Evolutionary conservation across 2,797 vertebrate species (phyloP).

Genomic region (Takifugu rubripes): DNA sequence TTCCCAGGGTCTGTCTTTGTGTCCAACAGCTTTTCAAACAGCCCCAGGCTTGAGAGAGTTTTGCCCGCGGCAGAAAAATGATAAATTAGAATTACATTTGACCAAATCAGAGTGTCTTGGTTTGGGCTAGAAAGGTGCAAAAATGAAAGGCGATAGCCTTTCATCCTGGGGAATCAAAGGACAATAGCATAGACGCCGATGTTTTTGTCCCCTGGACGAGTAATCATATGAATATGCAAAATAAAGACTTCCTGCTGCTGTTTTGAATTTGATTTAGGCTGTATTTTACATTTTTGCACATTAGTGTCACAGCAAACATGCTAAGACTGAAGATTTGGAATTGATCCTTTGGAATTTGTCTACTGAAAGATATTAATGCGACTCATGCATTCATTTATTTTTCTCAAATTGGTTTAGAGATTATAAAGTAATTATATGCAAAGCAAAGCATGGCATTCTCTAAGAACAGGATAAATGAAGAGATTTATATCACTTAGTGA

Average conservation of each 20-base stretch:
- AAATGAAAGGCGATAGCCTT: conserved; percentile 65
- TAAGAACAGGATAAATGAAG: neutral
- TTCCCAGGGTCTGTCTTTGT: conserved; percentile 83
- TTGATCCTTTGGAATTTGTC: conserved; percentile 20
- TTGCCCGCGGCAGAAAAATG: conserved; percentile 77
- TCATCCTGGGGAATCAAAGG: conserved; percentile 70
- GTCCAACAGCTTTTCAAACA: conserved; percentile 80
- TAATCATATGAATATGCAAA: conserved; percentile 71
- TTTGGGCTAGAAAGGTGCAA: conserved; percentile 66
- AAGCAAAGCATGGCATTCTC: neutral
- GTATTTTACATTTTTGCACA: conserved; percentile 49
- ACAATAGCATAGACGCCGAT: conserved; percentile 53
- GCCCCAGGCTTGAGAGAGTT: conserved; percentile 78
- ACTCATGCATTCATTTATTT: conserved; percentile 6
- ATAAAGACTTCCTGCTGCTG: conserved; percentile 57
- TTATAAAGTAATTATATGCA: neutral
- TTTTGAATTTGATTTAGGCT: conserved; percentile 48
- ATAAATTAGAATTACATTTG: conserved; percentile 82
- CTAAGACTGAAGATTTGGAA: conserved; percentile 15
- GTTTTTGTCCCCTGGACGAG: conserved; percentile 52
- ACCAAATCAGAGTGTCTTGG: conserved; percentile 71
- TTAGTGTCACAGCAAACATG: conserved; percentile 25
- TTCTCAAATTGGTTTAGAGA: conserved; percentile 1
- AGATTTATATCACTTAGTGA: conserved; percentile 16
- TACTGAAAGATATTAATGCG: conserved; percentile 14